Evolutionary conservation across 2,888 invertebrate species (phyloP).

Genomic region (Melitaea athalia): DNA sequence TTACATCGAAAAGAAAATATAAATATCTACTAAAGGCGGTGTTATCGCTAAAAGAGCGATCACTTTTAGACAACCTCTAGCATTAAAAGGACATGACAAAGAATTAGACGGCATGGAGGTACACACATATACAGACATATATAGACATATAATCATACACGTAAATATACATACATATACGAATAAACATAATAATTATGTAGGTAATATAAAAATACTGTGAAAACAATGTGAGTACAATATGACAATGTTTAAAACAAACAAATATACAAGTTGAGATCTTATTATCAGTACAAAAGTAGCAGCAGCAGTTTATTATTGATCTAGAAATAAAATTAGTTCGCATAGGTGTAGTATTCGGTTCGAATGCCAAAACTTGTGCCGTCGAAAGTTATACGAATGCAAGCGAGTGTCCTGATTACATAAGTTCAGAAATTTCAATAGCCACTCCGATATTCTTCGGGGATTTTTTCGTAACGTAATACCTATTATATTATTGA

Average conservation of each 20-base stretch:
- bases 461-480: not conserved
- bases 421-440: conserved; percentile 14
- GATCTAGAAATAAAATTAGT: conserved; percentile 19
- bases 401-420: conserved; percentile 20
- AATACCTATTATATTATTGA: not conserved
- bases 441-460: conserved; percentile 10
- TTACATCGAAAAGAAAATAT: no score
- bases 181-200: no score
- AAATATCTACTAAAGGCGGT: no score
- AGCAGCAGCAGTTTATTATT: conserved; percentile 5
- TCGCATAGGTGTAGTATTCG: conserved; percentile 18
- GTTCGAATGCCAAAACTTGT: conserved; percentile 30
- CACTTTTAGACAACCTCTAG: no score
- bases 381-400: conserved; percentile 24
- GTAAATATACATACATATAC: no score
- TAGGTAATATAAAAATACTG: no score
- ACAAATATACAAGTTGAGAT: not conserved
- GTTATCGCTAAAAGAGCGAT: no score
- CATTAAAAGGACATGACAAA: no score
- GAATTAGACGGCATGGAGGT: no score
- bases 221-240: no score
- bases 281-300: not conserved
- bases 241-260: not conserved
- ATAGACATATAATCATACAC: no score
- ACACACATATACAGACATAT: no score